Evolutionary conservation across 1,140 invertebrate species (phyloP).

Genomic region (Ceratina japonica): DNA sequence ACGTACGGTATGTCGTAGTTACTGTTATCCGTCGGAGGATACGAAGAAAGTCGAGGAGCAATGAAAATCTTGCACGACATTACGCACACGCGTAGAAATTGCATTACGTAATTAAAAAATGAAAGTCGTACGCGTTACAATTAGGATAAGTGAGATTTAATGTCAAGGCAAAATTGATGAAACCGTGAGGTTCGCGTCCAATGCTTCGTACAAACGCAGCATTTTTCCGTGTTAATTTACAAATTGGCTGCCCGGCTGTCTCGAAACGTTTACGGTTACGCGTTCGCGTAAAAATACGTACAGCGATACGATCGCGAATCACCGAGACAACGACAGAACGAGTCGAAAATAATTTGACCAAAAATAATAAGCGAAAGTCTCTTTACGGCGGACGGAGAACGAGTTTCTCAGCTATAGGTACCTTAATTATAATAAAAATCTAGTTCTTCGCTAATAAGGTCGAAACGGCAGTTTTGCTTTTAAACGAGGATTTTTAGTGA

Average conservation of each 20-base stretch:
- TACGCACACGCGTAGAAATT: neutral
- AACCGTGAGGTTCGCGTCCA: no score
- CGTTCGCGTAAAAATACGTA: no score
- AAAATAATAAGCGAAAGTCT: constrained; percentile 24
- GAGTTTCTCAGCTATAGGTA: neutral
- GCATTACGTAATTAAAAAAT: constrained; percentile 18
- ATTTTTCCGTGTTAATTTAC: no score
- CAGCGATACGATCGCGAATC: no score
- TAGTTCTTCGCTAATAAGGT: constrained; percentile 9
- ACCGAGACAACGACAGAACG: no score
- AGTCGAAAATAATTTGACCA: no score
- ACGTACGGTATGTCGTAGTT: constrained; percentile 21
- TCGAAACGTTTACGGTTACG: neutral
- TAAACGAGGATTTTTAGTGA: constrained; percentile 42
- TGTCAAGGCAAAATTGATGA: neutral
- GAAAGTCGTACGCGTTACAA: constrained; percentile 11
- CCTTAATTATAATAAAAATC: constrained; percentile 35
- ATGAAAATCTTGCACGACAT: neutral
- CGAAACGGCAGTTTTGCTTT: constrained; percentile 8
- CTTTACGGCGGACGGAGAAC: constrained; percentile 1
- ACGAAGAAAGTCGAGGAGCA: constrained; percentile 13
- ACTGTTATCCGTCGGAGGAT: neutral
- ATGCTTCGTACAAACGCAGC: no score
- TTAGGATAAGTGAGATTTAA: constrained; percentile 8
- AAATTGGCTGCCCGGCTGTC: no score